Percentiles rank a stretch among this genome's conserved stretches.
These are phyloP conservation scores for Cataglyphis hispanica DNA, from an alignment of 1,140 invertebrate species.

Conservation along the genomic window DNA sequence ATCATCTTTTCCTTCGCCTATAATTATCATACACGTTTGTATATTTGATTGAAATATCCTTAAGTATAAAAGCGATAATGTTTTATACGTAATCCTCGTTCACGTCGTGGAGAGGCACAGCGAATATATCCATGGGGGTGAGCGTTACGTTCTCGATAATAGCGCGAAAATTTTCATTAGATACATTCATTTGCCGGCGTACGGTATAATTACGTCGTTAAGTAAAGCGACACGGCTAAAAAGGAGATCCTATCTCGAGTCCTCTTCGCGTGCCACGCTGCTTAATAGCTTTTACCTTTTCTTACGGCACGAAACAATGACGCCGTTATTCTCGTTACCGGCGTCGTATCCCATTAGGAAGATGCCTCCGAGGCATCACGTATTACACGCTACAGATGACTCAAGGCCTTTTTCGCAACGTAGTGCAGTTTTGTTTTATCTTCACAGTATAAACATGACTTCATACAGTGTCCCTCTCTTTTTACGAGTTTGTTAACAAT, in stretches of 20 bases:
- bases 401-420: background rate
- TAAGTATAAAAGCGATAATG: background rate
- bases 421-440: background rate
- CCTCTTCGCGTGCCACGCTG: conserved; percentile 47
- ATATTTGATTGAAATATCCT: background rate
- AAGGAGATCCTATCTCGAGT: conserved; percentile 40
- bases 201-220: conserved; percentile 51
- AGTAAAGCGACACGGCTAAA: conserved; percentile 47
- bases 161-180: conserved; percentile 41
- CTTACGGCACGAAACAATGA: conserved; percentile 57
- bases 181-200: conserved; percentile 30
- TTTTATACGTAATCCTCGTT: background rate
- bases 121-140: background rate
- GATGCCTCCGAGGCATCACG: conserved; percentile 38
- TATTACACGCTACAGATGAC: background rate
- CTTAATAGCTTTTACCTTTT: conserved; percentile 59
- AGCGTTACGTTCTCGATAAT: conserved; percentile 21
- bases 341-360: conserved; percentile 55
- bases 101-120: background rate
- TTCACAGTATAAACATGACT: background rate
- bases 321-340: conserved; percentile 52
- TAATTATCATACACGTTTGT: background rate
- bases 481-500: conserved; percentile 17
- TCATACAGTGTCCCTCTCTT: background rate
- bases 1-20: background rate